Base-by-base conservation (phyloP, 1,140 invertebrate genomes). In the Drosophila santomea region DNA sequence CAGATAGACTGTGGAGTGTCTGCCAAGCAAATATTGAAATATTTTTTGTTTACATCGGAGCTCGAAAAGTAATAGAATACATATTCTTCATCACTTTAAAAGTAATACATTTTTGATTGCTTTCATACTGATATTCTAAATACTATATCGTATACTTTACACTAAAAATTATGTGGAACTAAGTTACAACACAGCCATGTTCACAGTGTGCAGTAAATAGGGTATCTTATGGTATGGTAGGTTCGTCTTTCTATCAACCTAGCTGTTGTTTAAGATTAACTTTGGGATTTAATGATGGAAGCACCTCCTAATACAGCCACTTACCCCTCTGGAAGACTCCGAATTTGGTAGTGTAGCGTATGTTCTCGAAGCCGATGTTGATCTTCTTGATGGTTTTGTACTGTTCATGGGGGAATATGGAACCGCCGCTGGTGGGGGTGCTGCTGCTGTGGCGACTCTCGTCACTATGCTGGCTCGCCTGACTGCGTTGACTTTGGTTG, bases 311-410 rank as follows among this genome's bases (percentile, higher is more conserved):
- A n/a, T n/a, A 28, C 0, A 7, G 3, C 4, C 7, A 35, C 83
- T 91, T 28, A 91, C 90, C 80, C 54, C 80, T 77, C 38, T 76
- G 79, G 25, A 91, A 88, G 55, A 91, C 71, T 7, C 90, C 90
- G 43, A 82, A 69, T 63, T 72, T 78, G 39, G 43, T 72, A 44
- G 69, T 82, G 41, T 91, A 88, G 12, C 69, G 63, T 7, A 91
- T 71, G 67, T 91, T 88, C 1, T 90, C 73, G 55, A 91, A 91
- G 14, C 81, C 85, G 11, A 91, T 90, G 54, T 91, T 78, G 41
- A 91, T 72, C 45, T 82, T 83, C 51, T 91, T 91, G 61, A 82
- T 86, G 59, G 74, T 57, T 55, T 83, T 91, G 61, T 83, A 77
- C 35, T 91, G 84, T 45, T 91, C 89, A 48, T 91, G 79, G 2